Percentiles rank a stretch among this genome's conserved stretches.
These are phyloP conservation scores for Siniperca undulata DNA, from an alignment of 2,797 vertebrate genomes.

Conservation along the genomic window DNA sequence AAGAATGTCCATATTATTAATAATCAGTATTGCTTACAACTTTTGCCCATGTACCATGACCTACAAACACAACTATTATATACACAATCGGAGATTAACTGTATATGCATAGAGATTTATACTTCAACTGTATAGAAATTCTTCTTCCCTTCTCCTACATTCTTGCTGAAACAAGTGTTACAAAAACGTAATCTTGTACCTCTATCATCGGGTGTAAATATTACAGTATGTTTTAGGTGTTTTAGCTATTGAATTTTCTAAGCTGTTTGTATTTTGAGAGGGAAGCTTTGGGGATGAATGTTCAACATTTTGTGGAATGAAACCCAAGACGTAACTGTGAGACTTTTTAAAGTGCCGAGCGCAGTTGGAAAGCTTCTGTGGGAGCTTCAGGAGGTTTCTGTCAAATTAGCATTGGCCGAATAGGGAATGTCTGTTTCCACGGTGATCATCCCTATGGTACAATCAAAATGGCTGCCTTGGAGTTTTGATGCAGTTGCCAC, in stretches of 20 bases:
- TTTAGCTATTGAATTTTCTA: constrained; percentile 60
- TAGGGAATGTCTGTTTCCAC: constrained; percentile 6
- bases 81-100: constrained; percentile 20
- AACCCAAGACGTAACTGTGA: background rate
- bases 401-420: background rate
- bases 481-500: constrained; percentile 11
- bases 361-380: background rate
- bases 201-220: constrained; percentile 49
- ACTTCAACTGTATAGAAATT: constrained; percentile 39
- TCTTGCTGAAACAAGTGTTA: constrained; percentile 9
- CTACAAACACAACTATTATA: constrained; percentile 3
- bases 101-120: constrained; percentile 46
- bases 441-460: background rate
- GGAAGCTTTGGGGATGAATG: constrained; percentile 49
- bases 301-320: constrained; percentile 44
- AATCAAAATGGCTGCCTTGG: constrained; percentile 43
- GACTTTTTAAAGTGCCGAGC: constrained; percentile 33
- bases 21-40: constrained; percentile 2
- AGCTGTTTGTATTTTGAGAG: constrained; percentile 59
- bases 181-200: background rate
- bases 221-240: constrained; percentile 44
- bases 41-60: constrained; percentile 37
- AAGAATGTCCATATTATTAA: background rate
- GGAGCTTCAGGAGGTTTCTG: background rate
- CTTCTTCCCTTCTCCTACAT: constrained; percentile 8